A percentile compares a stretch with the other conserved stretches of the same genome.
Conservation (phyloP, 2,113 vertebrate genomes). For the Ceyx margarethae region DNA sequence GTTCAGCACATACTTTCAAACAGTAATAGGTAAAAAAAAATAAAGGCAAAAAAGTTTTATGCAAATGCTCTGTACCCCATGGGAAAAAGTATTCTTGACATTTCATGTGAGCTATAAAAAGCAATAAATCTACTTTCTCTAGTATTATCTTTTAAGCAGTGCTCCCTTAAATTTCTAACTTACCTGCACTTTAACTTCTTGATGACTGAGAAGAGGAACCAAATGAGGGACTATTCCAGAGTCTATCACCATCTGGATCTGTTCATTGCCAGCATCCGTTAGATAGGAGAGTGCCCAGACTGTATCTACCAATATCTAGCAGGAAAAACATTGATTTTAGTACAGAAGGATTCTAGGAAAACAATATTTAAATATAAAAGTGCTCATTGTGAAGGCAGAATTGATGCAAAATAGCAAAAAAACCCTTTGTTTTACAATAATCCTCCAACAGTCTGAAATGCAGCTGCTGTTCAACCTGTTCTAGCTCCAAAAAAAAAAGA, state of each 20-base stretch:
- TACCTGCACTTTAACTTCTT: slow-evolving; percentile 99
- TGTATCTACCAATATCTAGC: slow-evolving; percentile 96
- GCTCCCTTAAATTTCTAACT: not conserved
- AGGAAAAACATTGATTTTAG: not conserved
- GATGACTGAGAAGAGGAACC: slow-evolving; percentile 97
- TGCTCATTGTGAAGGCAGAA: not conserved
- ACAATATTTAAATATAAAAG: not conserved
- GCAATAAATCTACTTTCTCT: not conserved
- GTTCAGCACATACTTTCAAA: not conserved
- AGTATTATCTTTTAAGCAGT: not conserved
- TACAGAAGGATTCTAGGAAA: not conserved
- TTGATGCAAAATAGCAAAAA: not conserved
- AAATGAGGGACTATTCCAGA: slow-evolving; percentile 95
- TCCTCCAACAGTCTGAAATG: not conserved
- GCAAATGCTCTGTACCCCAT: not conserved
- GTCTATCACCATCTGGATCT: slow-evolving; percentile 99
- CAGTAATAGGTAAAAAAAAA: not conserved
- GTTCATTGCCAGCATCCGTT: slow-evolving; percentile 97
- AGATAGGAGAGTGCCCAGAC: slow-evolving; percentile 99
- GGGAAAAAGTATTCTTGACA: not conserved
- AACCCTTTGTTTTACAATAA: not conserved
- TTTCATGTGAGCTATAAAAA: not conserved
- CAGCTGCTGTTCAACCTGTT: not conserved
- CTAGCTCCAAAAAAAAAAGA: not conserved
- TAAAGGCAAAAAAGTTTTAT: not conserved